Conservation (phyloP, 2,888 invertebrate species). For the Rhagonycha lutea region DNA sequence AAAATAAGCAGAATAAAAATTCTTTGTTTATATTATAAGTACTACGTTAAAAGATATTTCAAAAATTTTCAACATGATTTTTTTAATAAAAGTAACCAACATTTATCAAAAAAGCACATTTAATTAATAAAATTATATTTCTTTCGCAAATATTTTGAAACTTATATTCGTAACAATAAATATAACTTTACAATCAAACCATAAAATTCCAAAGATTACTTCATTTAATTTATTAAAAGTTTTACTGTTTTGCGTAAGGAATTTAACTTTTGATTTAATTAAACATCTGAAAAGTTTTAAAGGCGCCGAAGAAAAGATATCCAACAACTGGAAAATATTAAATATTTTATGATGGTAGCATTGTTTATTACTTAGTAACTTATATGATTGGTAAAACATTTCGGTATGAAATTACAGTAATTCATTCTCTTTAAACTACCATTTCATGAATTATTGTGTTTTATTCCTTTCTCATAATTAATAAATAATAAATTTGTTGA, state of each 20-base stretch:
- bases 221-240: constrained; percentile 43
- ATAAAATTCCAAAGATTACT: constrained; percentile 33
- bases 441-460: background rate
- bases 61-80: background rate
- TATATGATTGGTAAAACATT: no score
- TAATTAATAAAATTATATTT: background rate
- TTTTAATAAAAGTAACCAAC: background rate
- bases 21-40: background rate
- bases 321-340: constrained; percentile 41
- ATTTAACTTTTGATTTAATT: constrained; percentile 46
- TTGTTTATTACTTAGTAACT: background rate
- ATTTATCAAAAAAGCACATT: background rate
- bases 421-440: no score
- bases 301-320: constrained; percentile 35
- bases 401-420: no score
- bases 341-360: background rate
- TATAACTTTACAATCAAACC: constrained; percentile 19
- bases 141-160: background rate
- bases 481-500: background rate
- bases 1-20: background rate
- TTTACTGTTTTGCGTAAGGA: constrained; percentile 36
- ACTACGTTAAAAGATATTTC: background rate
- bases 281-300: constrained; percentile 43
- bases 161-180: constrained; percentile 1
- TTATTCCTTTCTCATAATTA: background rate